Evolutionary conservation across 2,113 vertebrate species (phyloP), one percentile per base, ranked within the genome.

Genomic region (Motacilla alba): DNA sequence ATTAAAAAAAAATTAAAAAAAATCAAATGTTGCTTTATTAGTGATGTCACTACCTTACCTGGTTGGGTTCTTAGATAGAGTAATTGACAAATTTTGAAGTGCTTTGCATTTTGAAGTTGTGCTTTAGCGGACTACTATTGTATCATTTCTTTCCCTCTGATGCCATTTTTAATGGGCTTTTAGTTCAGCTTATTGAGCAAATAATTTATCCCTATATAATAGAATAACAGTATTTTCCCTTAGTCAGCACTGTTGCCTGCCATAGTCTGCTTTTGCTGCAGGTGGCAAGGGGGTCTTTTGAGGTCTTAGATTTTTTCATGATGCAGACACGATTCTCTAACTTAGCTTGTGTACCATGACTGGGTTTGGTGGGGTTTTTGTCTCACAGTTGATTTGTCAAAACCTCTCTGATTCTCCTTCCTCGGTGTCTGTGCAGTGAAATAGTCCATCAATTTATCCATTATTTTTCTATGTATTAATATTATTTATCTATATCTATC

Each of bases 1-100:
- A 97, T 95, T 6, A 93, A 24, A 94, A 95, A 85, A 76, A 31
- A 37, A 30, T 82, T 28, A 11, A 60, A 80, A 47, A 73, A 87
- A 93, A 33, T 56, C 7, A 88, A 73, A 72, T 91, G 64, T 80
- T 90, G 3, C 43, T 80, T 79, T 83, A 22, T 64, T 58, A 77
- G 20, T 62, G 4, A 24, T 55, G 21, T 47, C 35, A 53, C 55
- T 80, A 18, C 17, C 10, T 80, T 67, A 80, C 35, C 43, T 86
- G 39, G 15, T 85, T 86, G 95, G 78, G 50, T 53, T 83, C 47
- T 83, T 58, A 55, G 15, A 4, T 43, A 46, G 23, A 91, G 10
- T 37, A 83, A 85, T 24, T 62, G 52, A 39, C 7, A 76, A 46
- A 59, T 77, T 87, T 58, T 85, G 41, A 85, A 39, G 43, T 59